phyloP scores from a whole-genome alignment of 37 sponge, comb jelly and placozoan genomes.

The Agelas oroides region DNA sequence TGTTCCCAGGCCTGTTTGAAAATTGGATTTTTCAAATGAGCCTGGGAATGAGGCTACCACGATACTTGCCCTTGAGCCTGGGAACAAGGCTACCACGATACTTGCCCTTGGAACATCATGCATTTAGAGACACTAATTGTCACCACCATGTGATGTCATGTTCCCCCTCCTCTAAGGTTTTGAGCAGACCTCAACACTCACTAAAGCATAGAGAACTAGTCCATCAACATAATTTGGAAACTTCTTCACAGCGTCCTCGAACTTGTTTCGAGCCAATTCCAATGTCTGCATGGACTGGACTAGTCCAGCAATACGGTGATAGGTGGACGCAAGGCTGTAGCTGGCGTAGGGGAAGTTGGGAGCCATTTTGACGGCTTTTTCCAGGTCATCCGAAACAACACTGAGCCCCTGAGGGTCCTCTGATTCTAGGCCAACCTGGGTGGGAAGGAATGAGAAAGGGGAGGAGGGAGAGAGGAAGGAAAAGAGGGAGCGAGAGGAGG shows the following conservation, averaged over 20 bases:
- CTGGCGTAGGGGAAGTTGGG: slow-evolving; percentile 32
- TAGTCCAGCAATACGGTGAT: slow-evolving; percentile 42
- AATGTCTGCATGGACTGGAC: slow-evolving; percentile 42
- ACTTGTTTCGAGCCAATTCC: slow-evolving; percentile 24
- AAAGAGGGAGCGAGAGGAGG: not conserved
- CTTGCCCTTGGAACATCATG: too few relatives aligned
- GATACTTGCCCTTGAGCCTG: too few relatives aligned
- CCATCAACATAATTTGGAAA: slow-evolving; percentile 57
- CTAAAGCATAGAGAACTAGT: slow-evolving; percentile 55
- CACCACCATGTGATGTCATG: too few relatives aligned
- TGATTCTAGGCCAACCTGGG: slow-evolving; percentile 40
- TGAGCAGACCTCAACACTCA: too few relatives aligned
- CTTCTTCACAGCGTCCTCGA: slow-evolving; percentile 38
- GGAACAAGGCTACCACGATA: too few relatives aligned
- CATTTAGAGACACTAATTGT: too few relatives aligned
- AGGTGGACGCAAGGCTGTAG: slow-evolving; percentile 46
- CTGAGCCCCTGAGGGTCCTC: slow-evolving; percentile 13
- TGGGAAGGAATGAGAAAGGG: not conserved
- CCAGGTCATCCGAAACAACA: slow-evolving; percentile 27
- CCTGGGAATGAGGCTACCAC: too few relatives aligned
- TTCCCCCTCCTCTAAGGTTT: too few relatives aligned
- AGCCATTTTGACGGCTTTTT: slow-evolving; percentile 18
- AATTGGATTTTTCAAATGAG: too few relatives aligned
- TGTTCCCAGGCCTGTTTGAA: too few relatives aligned
- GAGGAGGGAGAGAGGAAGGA: not conserved